Base-by-base conservation (phyloP, 2,113 vertebrate genomes). In the Protomyctophum bolini region DNA sequence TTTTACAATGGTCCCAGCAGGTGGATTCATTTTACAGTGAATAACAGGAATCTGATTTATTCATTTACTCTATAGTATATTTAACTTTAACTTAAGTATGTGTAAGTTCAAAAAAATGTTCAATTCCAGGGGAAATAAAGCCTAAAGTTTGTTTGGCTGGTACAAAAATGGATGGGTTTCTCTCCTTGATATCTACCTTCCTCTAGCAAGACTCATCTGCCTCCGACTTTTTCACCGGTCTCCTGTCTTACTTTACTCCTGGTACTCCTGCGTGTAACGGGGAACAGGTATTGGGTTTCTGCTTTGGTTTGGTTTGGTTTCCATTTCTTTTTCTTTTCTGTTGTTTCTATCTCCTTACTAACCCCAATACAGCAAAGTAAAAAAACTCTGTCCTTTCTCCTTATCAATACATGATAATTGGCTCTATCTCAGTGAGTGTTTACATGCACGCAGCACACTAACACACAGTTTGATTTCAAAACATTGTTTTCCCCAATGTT, bases 181-280 rank as follows among this genome's bases (percentile, higher is more conserved):
- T 79, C 29, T 79, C 63, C 61, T 79, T 33, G 74, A 11, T 74
- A 68, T 81, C 80, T 80, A 61, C 79, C 58, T 82, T 79, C 46
- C 79, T 91, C 70, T 74, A 92, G 89, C 85, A 89, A 89, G 72
- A 77, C 2, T 66, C 65, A 8, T 72, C 73, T 69, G 63, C 80
- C 64, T 70, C 82, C 81, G 73, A 64, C 57, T 81, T 85, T 82
- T 84, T 92, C 58, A 73, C 73, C 1, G 56, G 80, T 58, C 65
- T 91, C 55, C 83, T 91, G 72, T 91, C 91, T 89, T 87, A 75
- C 71, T 84, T 63, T 77, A 33, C 73, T 68, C 82, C 83, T 54
- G 71, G 79, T 12, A 75, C 83, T 80, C 67, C 77, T 76, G 79
- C 80, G 64, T 69, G 70, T 85, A 86, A 66, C 56, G 70, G 66